Conservation (phyloP, 2,797 vertebrate species). For the Clarias fuscus region DNA sequence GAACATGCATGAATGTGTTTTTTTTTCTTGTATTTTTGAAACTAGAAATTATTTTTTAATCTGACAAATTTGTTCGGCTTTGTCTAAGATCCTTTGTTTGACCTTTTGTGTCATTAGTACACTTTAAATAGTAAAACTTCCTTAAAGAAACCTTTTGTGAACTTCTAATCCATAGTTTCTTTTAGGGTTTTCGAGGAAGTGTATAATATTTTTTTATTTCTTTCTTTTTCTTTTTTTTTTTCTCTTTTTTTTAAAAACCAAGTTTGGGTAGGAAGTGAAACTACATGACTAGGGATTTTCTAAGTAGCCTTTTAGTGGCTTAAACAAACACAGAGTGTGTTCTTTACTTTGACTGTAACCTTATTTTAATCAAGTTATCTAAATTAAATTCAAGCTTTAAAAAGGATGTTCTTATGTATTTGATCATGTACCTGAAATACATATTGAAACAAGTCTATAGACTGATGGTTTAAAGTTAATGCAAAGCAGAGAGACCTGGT, state of each 20-base stretch:
- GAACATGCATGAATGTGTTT: not conserved
- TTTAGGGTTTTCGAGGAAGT: not conserved
- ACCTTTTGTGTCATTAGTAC: not conserved
- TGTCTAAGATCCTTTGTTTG: not conserved
- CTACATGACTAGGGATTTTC: not conserved
- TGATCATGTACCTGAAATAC: not conserved
- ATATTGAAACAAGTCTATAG: not conserved
- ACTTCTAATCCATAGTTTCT: not conserved
- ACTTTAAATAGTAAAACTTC: not conserved
- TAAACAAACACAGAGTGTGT: not conserved
- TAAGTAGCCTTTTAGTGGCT: not conserved
- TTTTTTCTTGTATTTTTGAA: not conserved
- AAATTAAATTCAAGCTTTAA: not conserved
- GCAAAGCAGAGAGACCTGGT: slow-evolving; percentile 62
- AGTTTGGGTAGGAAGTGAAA: not conserved
- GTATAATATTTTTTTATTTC: no score
- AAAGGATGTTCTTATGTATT: not conserved
- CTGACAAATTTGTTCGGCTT: not conserved
- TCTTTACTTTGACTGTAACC: not conserved
- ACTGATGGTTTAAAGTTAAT: slow-evolving; percentile 60
- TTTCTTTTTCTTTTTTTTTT: no score
- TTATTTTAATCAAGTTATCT: not conserved
- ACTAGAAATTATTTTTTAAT: not conserved
- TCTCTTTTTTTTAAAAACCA: no score
- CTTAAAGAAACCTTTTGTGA: not conserved